A percentile compares a stretch with the other conserved stretches of the same genome.
Conservation (phyloP, 2,797 vertebrate species). For the Myripristis jacobus region DNA sequence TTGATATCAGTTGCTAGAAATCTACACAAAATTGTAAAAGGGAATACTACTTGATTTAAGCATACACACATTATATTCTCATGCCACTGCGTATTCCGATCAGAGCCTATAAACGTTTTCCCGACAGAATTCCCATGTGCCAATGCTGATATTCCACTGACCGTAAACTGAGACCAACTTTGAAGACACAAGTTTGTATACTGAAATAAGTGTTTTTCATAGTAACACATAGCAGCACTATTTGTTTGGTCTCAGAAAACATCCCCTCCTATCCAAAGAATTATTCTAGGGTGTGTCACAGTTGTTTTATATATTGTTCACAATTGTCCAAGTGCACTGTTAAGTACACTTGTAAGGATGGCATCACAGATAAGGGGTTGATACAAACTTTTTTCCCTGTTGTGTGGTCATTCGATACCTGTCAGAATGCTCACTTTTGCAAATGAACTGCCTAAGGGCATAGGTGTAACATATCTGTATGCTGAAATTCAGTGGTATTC, state of each 20-base stretch:
- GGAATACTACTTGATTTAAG: constrained; percentile 39
- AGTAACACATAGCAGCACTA: not conserved
- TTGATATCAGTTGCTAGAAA: constrained; percentile 35
- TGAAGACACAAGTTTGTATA: not conserved
- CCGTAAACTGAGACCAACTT: constrained; percentile 1
- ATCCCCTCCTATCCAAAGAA: not conserved
- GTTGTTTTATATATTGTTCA: not conserved
- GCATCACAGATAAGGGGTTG: constrained; percentile 24
- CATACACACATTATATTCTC: constrained; percentile 18
- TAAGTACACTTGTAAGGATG: not conserved
- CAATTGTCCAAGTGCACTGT: constrained; percentile 4
- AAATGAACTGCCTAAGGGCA: constrained; percentile 39
- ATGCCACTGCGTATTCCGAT: constrained; percentile 12
- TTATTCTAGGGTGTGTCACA: not conserved
- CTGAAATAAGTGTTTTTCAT: not conserved
- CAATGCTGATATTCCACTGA: not conserved
- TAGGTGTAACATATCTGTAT: constrained; percentile 37
- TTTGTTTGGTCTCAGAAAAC: constrained; percentile 1
- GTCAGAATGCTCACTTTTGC: constrained; percentile 35
- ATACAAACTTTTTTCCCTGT: not conserved
- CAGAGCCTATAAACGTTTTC: not conserved
- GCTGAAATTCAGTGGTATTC: constrained; percentile 45
- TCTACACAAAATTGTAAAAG: constrained; percentile 31
- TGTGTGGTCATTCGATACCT: not conserved
- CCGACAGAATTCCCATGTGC: not conserved